Evolutionary conservation across 2,797 vertebrate genomes (phyloP).

Genomic region (Spea hammondii): DNA sequence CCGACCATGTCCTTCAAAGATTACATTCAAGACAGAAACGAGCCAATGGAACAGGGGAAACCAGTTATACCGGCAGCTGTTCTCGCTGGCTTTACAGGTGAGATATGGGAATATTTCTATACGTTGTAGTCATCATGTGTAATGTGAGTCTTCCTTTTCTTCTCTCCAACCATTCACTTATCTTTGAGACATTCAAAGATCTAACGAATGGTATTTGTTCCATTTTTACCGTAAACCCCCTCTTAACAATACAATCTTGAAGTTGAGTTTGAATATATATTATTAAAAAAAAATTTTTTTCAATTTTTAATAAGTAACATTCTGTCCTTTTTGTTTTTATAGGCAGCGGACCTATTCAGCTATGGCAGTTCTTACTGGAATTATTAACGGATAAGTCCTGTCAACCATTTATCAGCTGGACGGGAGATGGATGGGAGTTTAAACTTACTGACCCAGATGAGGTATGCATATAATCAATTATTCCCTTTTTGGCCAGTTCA

Average conservation of each 20-base stretch:
- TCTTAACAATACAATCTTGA: no score
- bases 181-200: no score
- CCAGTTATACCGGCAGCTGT: conserved; percentile 85
- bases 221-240: no score
- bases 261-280: no score
- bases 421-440: conserved; percentile 86
- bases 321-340: conserved; percentile 28
- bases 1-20: conserved; percentile 87
- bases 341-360: conserved; percentile 87
- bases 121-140: neutral
- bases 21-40: conserved; percentile 81
- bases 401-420: conserved; percentile 86
- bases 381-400: conserved; percentile 82
- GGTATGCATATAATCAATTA: conserved; percentile 61
- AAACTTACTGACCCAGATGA: conserved; percentile 86
- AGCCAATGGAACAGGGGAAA: conserved; percentile 79
- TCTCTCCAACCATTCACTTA: no score
- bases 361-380: conserved; percentile 87
- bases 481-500: neutral
- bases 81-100: conserved; percentile 86
- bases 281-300: neutral
- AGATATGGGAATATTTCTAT: conserved; percentile 35
- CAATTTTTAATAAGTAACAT: neutral
- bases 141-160: neutral
- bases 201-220: no score